phyloP scores from a whole-genome alignment of 2,888 invertebrate genomes.

The Osedax frankpressi region DNA sequence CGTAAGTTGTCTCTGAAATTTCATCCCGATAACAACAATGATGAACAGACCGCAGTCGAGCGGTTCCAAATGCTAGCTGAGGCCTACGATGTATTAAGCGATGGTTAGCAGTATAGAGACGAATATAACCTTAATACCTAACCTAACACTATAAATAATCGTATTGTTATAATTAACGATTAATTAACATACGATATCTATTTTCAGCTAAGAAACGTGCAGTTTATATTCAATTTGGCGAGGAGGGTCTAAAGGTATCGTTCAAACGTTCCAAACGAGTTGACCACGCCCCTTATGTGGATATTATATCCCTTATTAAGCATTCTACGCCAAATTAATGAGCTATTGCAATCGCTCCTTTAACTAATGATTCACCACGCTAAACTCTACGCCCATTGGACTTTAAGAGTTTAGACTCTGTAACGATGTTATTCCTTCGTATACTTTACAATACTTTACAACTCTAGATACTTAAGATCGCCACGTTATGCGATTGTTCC shows the following conservation, averaged over 20 bases:
- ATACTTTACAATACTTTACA: no score
- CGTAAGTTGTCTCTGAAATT: constrained; percentile 43
- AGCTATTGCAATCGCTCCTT: no score
- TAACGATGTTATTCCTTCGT: no score
- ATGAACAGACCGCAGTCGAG: constrained; percentile 37
- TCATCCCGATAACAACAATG: constrained; percentile 44
- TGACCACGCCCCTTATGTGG: no score
- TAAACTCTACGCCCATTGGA: no score
- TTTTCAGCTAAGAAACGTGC: constrained; percentile 49
- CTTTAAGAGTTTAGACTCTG: no score
- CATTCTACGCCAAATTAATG: no score
- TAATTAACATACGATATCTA: neutral
- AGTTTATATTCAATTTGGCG: constrained; percentile 77
- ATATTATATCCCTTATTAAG: no score
- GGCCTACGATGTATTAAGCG: constrained; percentile 46
- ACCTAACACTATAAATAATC: neutral
- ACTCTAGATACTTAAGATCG: no score
- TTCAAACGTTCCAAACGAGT: no score
- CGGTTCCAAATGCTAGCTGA: constrained; percentile 45
- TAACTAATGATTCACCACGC: no score
- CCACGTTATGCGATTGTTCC: no score
- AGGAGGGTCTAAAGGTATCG: constrained; percentile 65
- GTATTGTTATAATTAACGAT: neutral
- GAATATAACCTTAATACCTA: neutral
- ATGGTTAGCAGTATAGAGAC: constrained; percentile 33